Evolutionary conservation across 37 sponge, comb jelly and placozoan genomes (phyloP), one percentile per base, ranked within the genome.

Genomic region (Eunapius fragilis): DNA sequence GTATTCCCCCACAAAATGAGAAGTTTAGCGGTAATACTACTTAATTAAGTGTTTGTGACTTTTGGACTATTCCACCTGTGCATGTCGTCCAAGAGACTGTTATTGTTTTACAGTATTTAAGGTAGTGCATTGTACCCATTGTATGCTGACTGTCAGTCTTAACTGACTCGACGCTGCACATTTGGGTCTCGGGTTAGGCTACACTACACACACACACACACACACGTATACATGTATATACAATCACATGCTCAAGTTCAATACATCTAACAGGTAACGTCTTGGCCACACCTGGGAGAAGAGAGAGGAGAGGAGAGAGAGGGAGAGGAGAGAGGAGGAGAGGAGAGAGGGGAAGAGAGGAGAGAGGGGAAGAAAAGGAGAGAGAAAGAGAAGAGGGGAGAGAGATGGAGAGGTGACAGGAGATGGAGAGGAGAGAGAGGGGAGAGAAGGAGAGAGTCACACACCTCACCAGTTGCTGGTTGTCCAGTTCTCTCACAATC

Each of bases 401-500:
- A 58, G 58, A 58, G 58, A 58, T 10, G 22, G 58, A 58, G 58
- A 58, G 58, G 58, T 19, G 58, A 58, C 19, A 58, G 58, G 58
- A 58, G 58, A 58, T 10, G 58, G 58, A 58, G 58, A 58, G 58
- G 58, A 58, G 58, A 58, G 58, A 58, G 58, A 58, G 58, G 58
- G 58, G 58, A 17, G 58, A 58, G 58, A 58, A 58, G 58, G 58
- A 58, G 58, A 58, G 58, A 58, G 58, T 58, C 58, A 58, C 58
- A 58, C 58, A 58, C 58, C 58, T 58, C 58, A 58, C 58, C 58
- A 58, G 58, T 58, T 58, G 58, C 58, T 58, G 58, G 22, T 88
- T 86, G 58, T 98, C 99, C n/a, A 58, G 58, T 58, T 58, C 58
- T 58, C 58, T 58, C 58, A 58, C 91, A 70, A 99, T 86, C 86